Base-by-base conservation (phyloP, 1,140 invertebrate genomes). In the Sitodiplosis mosellana region DNA sequence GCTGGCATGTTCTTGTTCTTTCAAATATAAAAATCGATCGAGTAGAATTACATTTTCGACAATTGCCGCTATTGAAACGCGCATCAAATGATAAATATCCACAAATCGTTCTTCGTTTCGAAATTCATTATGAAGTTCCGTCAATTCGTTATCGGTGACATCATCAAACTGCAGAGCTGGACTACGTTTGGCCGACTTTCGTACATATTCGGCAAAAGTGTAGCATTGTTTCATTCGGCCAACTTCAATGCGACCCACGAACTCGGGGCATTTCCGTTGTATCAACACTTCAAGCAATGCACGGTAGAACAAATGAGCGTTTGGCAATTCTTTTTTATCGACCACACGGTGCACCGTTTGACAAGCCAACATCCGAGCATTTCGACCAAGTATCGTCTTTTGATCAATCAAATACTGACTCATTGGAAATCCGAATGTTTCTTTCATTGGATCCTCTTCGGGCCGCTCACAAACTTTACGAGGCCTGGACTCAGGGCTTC, bases 11-110 rank as follows among this genome's bases (percentile, higher is more conserved):
- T 70, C 70, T 56, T 73, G 67, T 61, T 90, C 84, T 49, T 74
- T 59, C 7, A 95, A 72, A 71, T 75, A 93, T 47, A 91, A 63
- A 20, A 86, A 60, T 59, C 87, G 75, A 66, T 96, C 90, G 17
- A 93, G 64, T 42, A 93, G 68, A 53, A 94, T 81, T 1, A 89
- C 65, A 53, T 74, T 76, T 68, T 96, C 91, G 33, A 94, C 68
- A 10, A 89, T 72, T 19, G 87, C 84, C 12, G 87, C 85, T 49
- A 90, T 67, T 50, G 80, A 72, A 56, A 87, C 71, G 53, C 88
- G 73, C 20, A 93, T 54, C 20, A 84, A 74, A 71, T 89, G 88
- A 63, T 89, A 93, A 15, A 81, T 59, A 49, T 85, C 71, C 18
- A 92, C 70, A 59, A 78, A 73, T 59, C 77, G 71, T 62, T 74